These are phyloP conservation scores for Rosalia funebris DNA, from an alignment of 2,888 invertebrate genomes.

Conservation along the genomic window DNA sequence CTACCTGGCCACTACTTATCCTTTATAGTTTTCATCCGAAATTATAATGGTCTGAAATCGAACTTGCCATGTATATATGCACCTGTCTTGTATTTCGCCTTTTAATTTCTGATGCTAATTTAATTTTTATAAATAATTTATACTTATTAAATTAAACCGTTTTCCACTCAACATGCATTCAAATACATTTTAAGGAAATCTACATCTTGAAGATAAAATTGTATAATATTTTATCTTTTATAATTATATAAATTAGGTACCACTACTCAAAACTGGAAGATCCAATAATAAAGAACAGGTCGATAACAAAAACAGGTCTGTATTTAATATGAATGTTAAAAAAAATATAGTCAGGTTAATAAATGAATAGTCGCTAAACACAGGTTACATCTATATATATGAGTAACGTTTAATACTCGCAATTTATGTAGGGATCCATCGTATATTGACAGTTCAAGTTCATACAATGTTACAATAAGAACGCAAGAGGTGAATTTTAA, in stretches of 20 bases:
- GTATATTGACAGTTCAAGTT: no score
- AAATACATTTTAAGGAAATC: conserved; percentile 28
- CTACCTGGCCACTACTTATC: conserved; percentile 48
- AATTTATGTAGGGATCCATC: no score
- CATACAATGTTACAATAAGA: no score
- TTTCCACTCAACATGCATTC: conserved; percentile 42
- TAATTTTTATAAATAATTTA: conserved; percentile 45
- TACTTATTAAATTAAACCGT: conserved; percentile 41
- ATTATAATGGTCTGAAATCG: conserved; percentile 45
- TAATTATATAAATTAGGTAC: background rate
- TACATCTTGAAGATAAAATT: background rate
- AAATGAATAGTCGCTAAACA: background rate
- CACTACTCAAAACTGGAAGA: background rate
- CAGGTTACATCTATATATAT: no score
- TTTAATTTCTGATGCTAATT: conserved; percentile 47
- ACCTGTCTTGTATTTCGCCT: conserved; percentile 43
- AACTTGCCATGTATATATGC: conserved; percentile 40
- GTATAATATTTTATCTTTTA: background rate
- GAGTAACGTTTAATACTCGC: no score
- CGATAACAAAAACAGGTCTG: background rate
- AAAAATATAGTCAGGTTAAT: background rate
- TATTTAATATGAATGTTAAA: background rate
- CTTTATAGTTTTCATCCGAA: conserved; percentile 42
- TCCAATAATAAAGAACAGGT: background rate
- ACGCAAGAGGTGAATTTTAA: no score